Evolutionary conservation across 2,888 invertebrate species (phyloP), one percentile per base, ranked within the genome.

Genomic region (Drosophila fungiperda): DNA sequence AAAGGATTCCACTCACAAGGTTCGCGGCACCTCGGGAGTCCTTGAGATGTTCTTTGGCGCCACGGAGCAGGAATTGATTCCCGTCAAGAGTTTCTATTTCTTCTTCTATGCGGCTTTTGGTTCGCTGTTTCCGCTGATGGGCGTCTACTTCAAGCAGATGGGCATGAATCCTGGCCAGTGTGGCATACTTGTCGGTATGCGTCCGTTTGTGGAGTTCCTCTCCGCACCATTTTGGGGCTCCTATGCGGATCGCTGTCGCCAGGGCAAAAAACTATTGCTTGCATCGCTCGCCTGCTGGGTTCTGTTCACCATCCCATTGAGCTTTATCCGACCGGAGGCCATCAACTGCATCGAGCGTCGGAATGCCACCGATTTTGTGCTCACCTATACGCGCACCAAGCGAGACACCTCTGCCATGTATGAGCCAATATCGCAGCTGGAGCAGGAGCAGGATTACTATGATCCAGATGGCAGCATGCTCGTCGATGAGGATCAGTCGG

Each of bases 101-200:
- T 99, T 99, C 95, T 99, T 99, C 94, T 99, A 99, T 94, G 98
- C 99, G 49, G 99, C 99, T 1, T 99, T 99, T 93, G 99, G 99
- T 8, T 98, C 98, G 1, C 95, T 99, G 20, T 99, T 99, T 92
- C 99, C 99, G 0, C 94, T 99, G 73, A 97, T 99, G 96, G 99
- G 99, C 42, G 98, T 99, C 53, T 99, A 99, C 94, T 99, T 99
- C 95, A 99, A 99, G 94, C 99, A 99, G 94, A 97, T 99, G 96
- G 99, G 99, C 71, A 99, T 99, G 98, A 99, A 99, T 93, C 98
- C 99, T 1, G 97, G 97, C 23, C 99, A 99, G 93, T 97, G 98
- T 91, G 99, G 99, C 8, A 94, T 98, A 66, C 94, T 98, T n/a
- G 97, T 99, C 86, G 99, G 99, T 33, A 96, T 98, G 84, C 95